Evolutionary conservation across 2,797 vertebrate genomes (phyloP).

Genomic region (Hoplostethus atlanticus): DNA sequence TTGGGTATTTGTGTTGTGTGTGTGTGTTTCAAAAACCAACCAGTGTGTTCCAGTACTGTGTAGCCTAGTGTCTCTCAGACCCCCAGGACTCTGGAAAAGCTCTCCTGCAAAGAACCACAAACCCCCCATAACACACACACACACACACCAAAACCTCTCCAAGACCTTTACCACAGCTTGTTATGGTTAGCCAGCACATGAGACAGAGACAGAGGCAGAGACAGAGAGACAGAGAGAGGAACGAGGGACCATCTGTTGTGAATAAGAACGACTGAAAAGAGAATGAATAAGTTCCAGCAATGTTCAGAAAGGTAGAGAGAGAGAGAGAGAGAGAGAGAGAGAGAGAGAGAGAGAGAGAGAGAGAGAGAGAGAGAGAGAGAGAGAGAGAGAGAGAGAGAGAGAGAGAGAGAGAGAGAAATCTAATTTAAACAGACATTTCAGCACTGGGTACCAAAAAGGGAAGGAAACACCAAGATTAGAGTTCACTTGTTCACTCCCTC

Average conservation of each 20-base stretch:
- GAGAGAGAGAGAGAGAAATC: too few relatives aligned
- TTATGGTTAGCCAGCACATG: conserved; percentile 55
- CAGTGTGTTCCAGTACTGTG: conserved; percentile 38
- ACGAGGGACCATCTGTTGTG: conserved; percentile 61
- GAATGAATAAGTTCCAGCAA: conserved; percentile 56
- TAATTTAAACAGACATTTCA: conserved; percentile 27
- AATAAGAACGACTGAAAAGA: conserved; percentile 62
- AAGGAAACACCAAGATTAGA: conserved; percentile 7
- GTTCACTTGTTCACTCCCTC: conserved; percentile 24
- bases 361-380: too few relatives aligned
- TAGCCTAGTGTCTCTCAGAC: conserved; percentile 44
- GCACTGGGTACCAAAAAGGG: not conserved
- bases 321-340: not conserved
- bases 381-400: too few relatives aligned
- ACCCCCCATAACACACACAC: conserved; percentile 20
- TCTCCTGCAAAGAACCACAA: conserved; percentile 71
- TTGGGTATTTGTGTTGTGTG: not conserved
- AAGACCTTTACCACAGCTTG: conserved; percentile 67
- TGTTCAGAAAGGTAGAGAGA: conserved; percentile 27
- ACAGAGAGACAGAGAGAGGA: not conserved
- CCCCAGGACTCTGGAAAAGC: conserved; percentile 58
- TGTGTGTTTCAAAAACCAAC: conserved; percentile 9
- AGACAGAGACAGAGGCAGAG: not conserved
- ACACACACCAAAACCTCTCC: conserved; percentile 25
- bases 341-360: too few relatives aligned